Conservation (phyloP, 35 echinoderm and acorn worm species). For the Ophioderma brevispina region DNA sequence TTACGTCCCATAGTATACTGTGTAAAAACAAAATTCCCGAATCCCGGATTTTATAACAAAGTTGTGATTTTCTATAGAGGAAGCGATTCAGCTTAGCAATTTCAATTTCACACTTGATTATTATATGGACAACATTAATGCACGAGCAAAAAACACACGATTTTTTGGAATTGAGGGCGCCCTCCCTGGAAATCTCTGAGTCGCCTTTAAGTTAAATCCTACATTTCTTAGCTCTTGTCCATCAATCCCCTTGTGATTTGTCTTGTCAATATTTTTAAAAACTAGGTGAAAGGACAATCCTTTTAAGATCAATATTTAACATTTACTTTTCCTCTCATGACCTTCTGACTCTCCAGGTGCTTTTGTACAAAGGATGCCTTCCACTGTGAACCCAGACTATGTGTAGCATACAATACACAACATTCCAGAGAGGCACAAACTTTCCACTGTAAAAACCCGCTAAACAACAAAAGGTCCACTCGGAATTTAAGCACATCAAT, state of each 20-base stretch:
- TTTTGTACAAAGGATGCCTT: slow-evolving; percentile 67
- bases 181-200: too few species aligned
- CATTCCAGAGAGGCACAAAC: slow-evolving; percentile 83
- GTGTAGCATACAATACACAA: slow-evolving; percentile 85
- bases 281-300: background rate
- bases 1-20: too few species aligned
- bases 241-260: background rate
- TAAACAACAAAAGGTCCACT: background rate
- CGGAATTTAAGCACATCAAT: background rate
- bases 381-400: slow-evolving; percentile 84
- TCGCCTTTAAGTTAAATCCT: too few species aligned
- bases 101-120: too few species aligned
- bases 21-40: too few species aligned
- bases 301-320: background rate
- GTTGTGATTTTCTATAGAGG: too few species aligned
- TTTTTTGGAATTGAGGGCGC: too few species aligned
- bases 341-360: slow-evolving; percentile 74
- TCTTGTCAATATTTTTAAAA: background rate
- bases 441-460: slow-evolving; percentile 75
- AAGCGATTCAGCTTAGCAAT: too few species aligned
- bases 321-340: slow-evolving; percentile 95
- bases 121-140: too few species aligned
- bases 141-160: background rate
- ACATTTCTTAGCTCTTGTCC: background rate
- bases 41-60: too few species aligned